phyloP scores from a whole-genome alignment of 2,888 invertebrate species.

The Pinctada fucata region DNA sequence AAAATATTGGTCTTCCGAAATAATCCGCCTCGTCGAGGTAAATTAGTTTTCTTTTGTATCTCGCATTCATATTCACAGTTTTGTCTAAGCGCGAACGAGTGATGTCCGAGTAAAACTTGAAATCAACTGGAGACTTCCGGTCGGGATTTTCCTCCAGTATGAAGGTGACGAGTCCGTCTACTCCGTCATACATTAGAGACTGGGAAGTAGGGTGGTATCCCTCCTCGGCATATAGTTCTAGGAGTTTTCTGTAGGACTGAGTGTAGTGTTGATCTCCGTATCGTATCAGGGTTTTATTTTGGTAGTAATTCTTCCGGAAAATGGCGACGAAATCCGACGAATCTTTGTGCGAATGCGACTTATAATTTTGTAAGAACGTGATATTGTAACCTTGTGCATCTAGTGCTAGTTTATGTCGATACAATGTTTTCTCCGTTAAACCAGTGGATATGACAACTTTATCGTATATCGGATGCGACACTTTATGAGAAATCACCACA shows the following conservation, averaged over 20 bases:
- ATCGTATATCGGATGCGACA: slow-evolving; percentile 46
- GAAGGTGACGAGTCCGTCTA: slow-evolving; percentile 66
- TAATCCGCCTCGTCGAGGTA: slow-evolving; percentile 66
- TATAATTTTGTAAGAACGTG: slow-evolving; percentile 69
- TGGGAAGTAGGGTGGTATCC: slow-evolving; percentile 66
- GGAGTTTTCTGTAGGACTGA: slow-evolving; percentile 64
- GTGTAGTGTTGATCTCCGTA: slow-evolving; percentile 66
- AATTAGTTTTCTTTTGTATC: slow-evolving; percentile 54
- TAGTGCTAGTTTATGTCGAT: slow-evolving; percentile 56
- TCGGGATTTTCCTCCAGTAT: slow-evolving; percentile 60
- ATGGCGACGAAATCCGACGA: slow-evolving; percentile 60
- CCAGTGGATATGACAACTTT: slow-evolving; percentile 58
- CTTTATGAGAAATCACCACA: slow-evolving; percentile 57
- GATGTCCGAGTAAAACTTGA: slow-evolving; percentile 62
- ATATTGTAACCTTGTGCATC: slow-evolving; percentile 65
- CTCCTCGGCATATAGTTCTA: slow-evolving; percentile 65
- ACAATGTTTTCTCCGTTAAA: slow-evolving; percentile 56
- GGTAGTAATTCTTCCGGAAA: slow-evolving; percentile 62
- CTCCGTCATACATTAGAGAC: slow-evolving; percentile 59
- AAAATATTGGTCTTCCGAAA: slow-evolving; percentile 65
- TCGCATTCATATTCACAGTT: slow-evolving; percentile 55
- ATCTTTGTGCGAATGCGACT: slow-evolving; percentile 62
- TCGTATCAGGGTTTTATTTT: slow-evolving; percentile 58
- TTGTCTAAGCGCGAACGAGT: slow-evolving; percentile 54
- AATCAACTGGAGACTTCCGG: slow-evolving; percentile 48